Evolutionary conservation across 2,113 vertebrate genomes (phyloP), one percentile per base, ranked within the genome.

Genomic region (Puma concolor): DNA sequence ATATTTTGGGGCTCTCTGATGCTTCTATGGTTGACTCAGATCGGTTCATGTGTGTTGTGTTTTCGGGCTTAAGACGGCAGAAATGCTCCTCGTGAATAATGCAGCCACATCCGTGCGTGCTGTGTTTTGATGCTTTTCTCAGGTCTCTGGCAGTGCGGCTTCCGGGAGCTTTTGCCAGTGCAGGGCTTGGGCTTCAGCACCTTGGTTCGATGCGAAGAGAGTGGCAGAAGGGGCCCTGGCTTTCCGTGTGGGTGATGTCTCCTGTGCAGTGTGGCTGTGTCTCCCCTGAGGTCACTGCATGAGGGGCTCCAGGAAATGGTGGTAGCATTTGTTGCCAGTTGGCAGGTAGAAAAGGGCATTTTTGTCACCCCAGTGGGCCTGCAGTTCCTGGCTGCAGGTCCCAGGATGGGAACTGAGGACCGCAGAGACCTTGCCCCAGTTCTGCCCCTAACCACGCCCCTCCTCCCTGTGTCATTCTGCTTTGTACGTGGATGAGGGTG

Each of bases 171-270:
- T 38, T 17, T 17, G 66, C 13, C 21, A 5, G 54, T 41, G 10
- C 5, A 50, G 89, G 14, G 38, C 71, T 57, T 50, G 60, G 82
- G 76, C 38, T 25, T 44, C 31, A n/a, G 79, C 21, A 1, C 44
- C 33, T 12, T 31, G 16, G 92, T 3, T 54, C 0, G 0, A 1
- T 1, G 63, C 13, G 69, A n/a, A 0, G 0, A 36, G 29, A 41
- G 38, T 79, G 17, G 38, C 16, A 29, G 71, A 19, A 84, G 33
- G 41, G 60, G 9, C 66, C 41, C 41, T 66, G 25, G 57, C 48
- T 67, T 13, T 17, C 44, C 10, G 31, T 57, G 12, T 29, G 38
- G 8, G 10, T 14, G 8, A 3, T 50, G 48, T 90, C 54, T 50
- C 72, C 88, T 17, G 7, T 25, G 57, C 57, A 19, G 9, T 50